These are phyloP conservation scores for Sphaerodactylus townsendi DNA, from an alignment of 2,113 vertebrate species.

Conservation along the genomic window DNA sequence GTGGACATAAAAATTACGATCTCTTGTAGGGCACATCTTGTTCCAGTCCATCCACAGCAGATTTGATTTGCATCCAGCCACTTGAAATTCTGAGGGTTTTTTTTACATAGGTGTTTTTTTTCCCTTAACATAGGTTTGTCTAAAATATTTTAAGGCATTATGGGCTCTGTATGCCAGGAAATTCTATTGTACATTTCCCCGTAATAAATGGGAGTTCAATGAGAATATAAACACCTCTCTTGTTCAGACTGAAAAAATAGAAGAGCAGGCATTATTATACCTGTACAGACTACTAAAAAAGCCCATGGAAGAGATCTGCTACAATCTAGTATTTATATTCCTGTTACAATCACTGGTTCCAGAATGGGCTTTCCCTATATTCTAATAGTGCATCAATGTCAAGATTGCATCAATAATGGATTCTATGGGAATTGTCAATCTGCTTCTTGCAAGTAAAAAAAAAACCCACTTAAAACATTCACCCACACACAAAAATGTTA, in stretches of 20 bases:
- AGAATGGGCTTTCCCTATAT: neutral
- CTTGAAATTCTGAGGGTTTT: neutral
- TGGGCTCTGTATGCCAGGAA: neutral
- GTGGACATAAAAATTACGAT: neutral
- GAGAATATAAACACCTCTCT: neutral
- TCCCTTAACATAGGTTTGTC: neutral
- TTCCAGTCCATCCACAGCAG: neutral
- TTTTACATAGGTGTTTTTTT: too few relatives aligned
- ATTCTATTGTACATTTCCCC: neutral
- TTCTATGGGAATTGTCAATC: constrained; percentile 2
- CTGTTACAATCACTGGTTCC: constrained; percentile 14
- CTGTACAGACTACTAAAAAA: neutral
- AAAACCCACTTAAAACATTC: neutral
- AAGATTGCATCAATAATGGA: constrained; percentile 29
- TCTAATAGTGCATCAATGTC: neutral
- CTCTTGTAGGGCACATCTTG: neutral
- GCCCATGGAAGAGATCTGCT: neutral
- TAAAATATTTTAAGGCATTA: neutral
- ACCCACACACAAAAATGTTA: neutral
- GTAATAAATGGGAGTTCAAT: neutral
- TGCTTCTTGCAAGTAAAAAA: constrained; percentile 6
- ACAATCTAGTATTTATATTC: neutral
- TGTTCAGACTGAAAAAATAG: neutral
- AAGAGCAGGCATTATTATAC: neutral
- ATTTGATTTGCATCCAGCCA: neutral